Evolutionary conservation across 1,140 invertebrate species (phyloP).

Genomic region (Rhizoglyphus robini): DNA sequence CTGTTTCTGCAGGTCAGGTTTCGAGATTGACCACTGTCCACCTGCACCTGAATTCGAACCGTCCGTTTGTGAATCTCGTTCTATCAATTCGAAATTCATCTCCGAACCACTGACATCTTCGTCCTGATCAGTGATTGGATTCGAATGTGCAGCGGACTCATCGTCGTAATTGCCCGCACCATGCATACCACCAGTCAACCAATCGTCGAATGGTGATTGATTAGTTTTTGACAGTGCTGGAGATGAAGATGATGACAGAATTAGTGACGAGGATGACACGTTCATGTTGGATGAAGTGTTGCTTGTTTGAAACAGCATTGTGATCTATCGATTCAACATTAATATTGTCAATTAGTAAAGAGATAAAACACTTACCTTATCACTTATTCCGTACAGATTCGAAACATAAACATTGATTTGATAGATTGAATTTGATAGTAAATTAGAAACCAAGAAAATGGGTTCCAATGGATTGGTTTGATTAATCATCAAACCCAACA

Average conservation of each 20-base stretch:
- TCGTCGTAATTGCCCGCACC: too few relatives aligned
- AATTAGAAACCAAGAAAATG: neutral
- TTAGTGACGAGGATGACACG: neutral
- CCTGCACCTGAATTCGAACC: neutral
- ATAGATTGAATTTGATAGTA: neutral
- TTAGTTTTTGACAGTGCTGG: neutral
- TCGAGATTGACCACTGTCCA: conserved; percentile 3
- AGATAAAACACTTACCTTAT: neutral
- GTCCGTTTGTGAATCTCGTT: neutral
- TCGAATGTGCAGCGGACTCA: neutral
- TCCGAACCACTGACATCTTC: neutral
- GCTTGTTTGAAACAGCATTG: neutral
- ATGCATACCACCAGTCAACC: neutral
- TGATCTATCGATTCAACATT: too few relatives aligned
- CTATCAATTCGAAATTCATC: neutral
- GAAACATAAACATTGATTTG: conserved; percentile 5
- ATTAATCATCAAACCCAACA: neutral
- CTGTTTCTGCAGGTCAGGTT: conserved; percentile 3
- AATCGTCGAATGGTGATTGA: neutral
- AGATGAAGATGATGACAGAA: neutral
- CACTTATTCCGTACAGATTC: neutral
- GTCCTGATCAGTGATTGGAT: neutral
- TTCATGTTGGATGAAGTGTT: neutral
- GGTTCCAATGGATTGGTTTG: conserved; percentile 14
- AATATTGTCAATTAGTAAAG: too few relatives aligned